Conservation (phyloP, 2,888 invertebrate genomes). For the Listrodromus nycthemerus region DNA sequence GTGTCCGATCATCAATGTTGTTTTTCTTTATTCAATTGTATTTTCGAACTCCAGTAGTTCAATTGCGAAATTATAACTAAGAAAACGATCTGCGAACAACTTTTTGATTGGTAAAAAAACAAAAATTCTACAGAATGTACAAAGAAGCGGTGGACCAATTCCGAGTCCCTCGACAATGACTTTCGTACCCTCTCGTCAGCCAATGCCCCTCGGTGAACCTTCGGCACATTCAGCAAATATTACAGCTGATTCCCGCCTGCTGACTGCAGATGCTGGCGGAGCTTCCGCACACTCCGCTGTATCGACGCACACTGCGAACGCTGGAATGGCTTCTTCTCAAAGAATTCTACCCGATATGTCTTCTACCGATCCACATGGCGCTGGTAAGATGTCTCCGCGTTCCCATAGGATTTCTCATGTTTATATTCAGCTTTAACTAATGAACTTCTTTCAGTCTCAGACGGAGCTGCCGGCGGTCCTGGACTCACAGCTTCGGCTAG, state of each 20-base stretch:
- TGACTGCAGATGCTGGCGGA: not conserved
- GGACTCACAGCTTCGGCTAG: not conserved
- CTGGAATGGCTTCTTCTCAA: not conserved
- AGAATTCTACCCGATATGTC: not conserved
- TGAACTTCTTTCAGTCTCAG: not conserved
- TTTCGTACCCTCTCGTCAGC: conserved; percentile 46
- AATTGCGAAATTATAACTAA: no score
- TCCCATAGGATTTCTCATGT: not conserved
- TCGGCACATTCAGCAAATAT: conserved; percentile 12
- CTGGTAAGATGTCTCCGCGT: not conserved
- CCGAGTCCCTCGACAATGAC: conserved; percentile 24
- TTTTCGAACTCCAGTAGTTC: no score
- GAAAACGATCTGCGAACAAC: no score
- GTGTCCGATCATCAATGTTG: not conserved
- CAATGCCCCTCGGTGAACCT: conserved; percentile 1
- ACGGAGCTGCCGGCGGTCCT: not conserved
- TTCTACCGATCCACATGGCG: not conserved
- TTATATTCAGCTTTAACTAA: not conserved
- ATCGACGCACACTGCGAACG: not conserved
- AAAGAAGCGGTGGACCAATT: conserved; percentile 4
- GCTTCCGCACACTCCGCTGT: conserved; percentile 1
- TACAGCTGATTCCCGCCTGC: not conserved
- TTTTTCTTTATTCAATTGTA: not conserved
- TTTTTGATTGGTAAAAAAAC: not conserved
- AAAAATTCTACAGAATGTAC: conserved; percentile 23